Percentiles rank a stretch among this genome's conserved stretches.
Conservation (phyloP, 2,113 vertebrate genomes). For the Ceratotherium simum region DNA sequence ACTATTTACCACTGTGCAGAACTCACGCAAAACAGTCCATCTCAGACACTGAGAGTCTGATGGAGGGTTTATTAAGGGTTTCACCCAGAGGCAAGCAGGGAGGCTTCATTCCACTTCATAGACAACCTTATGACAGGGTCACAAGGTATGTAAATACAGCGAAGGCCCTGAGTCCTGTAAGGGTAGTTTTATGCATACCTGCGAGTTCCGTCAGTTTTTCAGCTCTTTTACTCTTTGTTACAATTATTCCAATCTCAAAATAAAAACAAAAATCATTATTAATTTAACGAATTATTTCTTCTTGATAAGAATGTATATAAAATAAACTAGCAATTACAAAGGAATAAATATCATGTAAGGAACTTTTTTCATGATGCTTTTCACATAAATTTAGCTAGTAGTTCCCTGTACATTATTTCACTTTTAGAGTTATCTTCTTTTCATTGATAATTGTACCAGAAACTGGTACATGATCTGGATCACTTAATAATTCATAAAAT, state of each 20-base stretch:
- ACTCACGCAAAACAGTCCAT: constrained; percentile 8
- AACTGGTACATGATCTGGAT: constrained; percentile 11
- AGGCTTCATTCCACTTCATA: constrained; percentile 13
- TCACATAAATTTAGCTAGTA: constrained; percentile 39
- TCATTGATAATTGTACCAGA: background rate
- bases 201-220: constrained; percentile 98
- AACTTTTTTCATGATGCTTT: background rate
- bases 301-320: constrained; percentile 50
- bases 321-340: constrained; percentile 54
- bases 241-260: constrained; percentile 94
- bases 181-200: constrained; percentile 88
- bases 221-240: constrained; percentile 97
- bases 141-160: constrained; percentile 17
- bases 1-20: background rate
- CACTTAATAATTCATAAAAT: constrained; percentile 35
- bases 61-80: background rate
- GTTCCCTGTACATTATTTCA: background rate
- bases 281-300: constrained; percentile 55
- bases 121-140: background rate
- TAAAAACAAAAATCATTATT: constrained; percentile 68
- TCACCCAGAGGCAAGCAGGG: background rate
- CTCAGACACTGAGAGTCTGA: background rate
- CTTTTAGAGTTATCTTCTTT: constrained; percentile 38
- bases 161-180: background rate
- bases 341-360: background rate